Conservation (phyloP, 2,797 vertebrate genomes). For the Apogon talboti region DNA sequence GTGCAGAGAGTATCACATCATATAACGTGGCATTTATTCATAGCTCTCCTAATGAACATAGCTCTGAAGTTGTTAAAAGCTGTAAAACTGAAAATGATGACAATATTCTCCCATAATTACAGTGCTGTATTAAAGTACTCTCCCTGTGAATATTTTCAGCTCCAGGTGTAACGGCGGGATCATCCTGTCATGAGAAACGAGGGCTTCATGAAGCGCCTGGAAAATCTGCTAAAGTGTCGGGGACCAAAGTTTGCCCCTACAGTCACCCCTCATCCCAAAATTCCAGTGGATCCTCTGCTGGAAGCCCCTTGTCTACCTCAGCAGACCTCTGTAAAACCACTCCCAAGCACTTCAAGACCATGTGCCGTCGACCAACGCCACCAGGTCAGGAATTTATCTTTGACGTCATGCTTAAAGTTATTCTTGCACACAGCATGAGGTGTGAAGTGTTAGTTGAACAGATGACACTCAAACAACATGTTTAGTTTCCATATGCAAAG, state of each 20-base stretch:
- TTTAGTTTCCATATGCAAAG: no score
- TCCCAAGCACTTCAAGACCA: constrained; percentile 95
- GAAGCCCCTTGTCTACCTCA: constrained; percentile 91
- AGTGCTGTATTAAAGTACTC: no score
- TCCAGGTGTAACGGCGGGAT: constrained; percentile 75
- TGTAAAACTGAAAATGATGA: no score
- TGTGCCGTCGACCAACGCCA: constrained; percentile 92
- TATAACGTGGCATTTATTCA: no score
- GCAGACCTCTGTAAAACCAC: constrained; percentile 93
- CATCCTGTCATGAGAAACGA: constrained; percentile 85
- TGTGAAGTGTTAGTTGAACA: no score
- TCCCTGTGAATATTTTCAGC: neutral
- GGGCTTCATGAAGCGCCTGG: constrained; percentile 84
- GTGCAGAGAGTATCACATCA: no score
- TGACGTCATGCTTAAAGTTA: neutral
- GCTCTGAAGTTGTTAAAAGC: no score
- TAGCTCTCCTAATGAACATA: no score
- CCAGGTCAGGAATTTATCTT: constrained; percentile 81
- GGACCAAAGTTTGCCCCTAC: constrained; percentile 91
- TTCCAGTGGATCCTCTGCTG: constrained; percentile 80
- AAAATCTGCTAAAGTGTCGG: constrained; percentile 84
- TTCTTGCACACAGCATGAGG: no score
- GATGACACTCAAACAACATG: no score
- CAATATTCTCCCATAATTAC: no score
- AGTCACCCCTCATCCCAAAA: constrained; percentile 87